Percentiles rank a stretch among this genome's conserved stretches.
Conservation (phyloP, 2,888 invertebrate genomes). For the Diadegma fenestrale region DNA sequence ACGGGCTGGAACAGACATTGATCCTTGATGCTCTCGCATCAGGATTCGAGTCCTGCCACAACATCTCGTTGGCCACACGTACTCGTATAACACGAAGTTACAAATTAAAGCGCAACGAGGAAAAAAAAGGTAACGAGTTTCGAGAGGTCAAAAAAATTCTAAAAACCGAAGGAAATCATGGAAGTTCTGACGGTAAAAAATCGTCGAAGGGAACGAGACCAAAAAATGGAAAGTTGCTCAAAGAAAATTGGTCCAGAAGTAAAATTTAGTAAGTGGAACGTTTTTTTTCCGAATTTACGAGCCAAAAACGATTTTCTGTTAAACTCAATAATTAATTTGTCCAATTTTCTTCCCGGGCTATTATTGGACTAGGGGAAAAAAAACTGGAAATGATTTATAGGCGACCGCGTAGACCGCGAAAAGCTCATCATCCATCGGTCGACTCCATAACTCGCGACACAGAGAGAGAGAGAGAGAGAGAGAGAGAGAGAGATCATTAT, state of each 20-base stretch:
- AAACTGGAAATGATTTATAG: constrained; percentile 54
- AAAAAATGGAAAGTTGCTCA: not conserved
- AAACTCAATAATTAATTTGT: not conserved
- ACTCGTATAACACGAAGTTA: not conserved
- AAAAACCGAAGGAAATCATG: not conserved
- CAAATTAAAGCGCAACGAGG: not conserved
- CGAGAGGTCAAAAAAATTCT: not conserved
- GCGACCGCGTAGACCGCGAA: constrained; percentile 48
- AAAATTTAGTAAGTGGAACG: not conserved
- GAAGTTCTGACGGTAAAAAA: too few relatives aligned
- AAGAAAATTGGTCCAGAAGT: not conserved
- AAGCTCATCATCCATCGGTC: constrained; percentile 42
- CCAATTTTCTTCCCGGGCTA: not conserved
- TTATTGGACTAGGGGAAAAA: not conserved
- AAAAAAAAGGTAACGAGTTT: not conserved
- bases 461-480: constrained; percentile 7
- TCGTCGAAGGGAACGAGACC: too few relatives aligned
- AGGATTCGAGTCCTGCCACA: constrained; percentile 21
- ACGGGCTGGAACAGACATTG: constrained; percentile 42
- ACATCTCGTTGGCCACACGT: not conserved
- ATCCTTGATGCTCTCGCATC: constrained; percentile 45
- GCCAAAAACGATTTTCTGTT: not conserved
- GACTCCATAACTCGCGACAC: not conserved
- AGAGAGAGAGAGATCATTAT: constrained; percentile 37
- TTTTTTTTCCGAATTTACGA: not conserved